phyloP scores from a whole-genome alignment of 2,888 invertebrate species.

The Creontiades dilutus region DNA sequence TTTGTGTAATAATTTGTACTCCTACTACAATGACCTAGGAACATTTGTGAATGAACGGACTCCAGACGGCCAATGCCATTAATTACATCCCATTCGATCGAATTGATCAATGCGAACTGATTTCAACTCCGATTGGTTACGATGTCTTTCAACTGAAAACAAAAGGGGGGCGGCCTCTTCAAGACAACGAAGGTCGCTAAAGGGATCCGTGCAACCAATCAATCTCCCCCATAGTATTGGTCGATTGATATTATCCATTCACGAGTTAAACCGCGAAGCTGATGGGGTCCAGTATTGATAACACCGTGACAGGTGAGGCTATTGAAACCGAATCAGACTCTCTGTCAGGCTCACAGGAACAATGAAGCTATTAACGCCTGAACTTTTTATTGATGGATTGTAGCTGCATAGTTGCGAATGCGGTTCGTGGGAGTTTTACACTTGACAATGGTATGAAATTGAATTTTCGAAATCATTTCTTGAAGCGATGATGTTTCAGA shows the following conservation, averaged over 20 bases:
- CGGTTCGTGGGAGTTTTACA: neutral
- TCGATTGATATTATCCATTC: constrained; percentile 14
- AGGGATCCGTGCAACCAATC: constrained; percentile 20
- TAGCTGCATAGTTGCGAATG: constrained; percentile 1
- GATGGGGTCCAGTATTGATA: neutral
- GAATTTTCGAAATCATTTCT: neutral
- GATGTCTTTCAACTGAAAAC: neutral
- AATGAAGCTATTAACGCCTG: constrained; percentile 27
- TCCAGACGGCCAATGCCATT: neutral
- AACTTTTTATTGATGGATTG: constrained; percentile 1
- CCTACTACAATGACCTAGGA: no score
- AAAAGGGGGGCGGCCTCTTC: neutral
- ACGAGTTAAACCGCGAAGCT: constrained; percentile 25
- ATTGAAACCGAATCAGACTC: constrained; percentile 24
- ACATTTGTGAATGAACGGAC: neutral
- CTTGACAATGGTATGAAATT: constrained; percentile 16
- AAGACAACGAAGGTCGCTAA: neutral
- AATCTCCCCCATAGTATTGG: constrained; percentile 29
- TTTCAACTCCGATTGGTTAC: neutral
- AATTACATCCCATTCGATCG: neutral
- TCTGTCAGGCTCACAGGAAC: neutral
- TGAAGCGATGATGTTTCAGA: neutral
- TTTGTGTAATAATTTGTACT: no score
- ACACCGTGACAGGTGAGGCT: constrained; percentile 26
- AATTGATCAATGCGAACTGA: constrained; percentile 10